These are phyloP conservation scores for Hesperia comma DNA, from an alignment of 2,888 invertebrate genomes.

Conservation along the genomic window DNA sequence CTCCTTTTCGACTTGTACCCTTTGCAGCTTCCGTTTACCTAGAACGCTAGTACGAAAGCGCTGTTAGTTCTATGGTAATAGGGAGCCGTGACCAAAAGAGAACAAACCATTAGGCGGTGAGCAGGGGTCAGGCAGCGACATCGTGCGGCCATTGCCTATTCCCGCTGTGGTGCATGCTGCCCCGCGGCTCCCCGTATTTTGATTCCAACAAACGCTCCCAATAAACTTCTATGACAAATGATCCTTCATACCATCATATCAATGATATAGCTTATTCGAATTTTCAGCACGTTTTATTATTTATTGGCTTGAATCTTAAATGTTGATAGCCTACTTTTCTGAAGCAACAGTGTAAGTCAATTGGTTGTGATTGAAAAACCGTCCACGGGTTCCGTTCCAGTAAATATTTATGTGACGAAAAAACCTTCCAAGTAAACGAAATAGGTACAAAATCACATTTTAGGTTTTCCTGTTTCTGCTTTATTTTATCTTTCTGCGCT, in stretches of 20 bases:
- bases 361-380: too few species aligned
- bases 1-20: too few species aligned
- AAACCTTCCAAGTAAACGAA: too few species aligned
- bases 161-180: constrained; percentile 51
- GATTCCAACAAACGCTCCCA: constrained; percentile 55
- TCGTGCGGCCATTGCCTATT: constrained; percentile 72
- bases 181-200: constrained; percentile 54
- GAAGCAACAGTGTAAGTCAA: too few species aligned
- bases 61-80: constrained; percentile 66
- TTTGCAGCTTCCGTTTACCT: constrained; percentile 21
- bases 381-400: too few species aligned
- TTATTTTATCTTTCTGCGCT: too few species aligned
- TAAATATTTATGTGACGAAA: too few species aligned
- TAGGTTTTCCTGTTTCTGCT: too few species aligned
- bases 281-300: constrained; percentile 50
- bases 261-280: constrained; percentile 6
- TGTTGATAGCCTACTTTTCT: background rate
- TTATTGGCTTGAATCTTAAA: constrained; percentile 49
- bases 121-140: constrained; percentile 62
- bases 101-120: constrained; percentile 57
- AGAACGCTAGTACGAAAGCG: constrained; percentile 53
- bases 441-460: too few species aligned
- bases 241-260: constrained; percentile 49
- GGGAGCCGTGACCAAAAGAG: constrained; percentile 66
- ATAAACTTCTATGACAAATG: constrained; percentile 73